These are phyloP conservation scores for Euplagia quadripunctaria DNA, from an alignment of 2,888 invertebrate species.

Conservation along the genomic window DNA sequence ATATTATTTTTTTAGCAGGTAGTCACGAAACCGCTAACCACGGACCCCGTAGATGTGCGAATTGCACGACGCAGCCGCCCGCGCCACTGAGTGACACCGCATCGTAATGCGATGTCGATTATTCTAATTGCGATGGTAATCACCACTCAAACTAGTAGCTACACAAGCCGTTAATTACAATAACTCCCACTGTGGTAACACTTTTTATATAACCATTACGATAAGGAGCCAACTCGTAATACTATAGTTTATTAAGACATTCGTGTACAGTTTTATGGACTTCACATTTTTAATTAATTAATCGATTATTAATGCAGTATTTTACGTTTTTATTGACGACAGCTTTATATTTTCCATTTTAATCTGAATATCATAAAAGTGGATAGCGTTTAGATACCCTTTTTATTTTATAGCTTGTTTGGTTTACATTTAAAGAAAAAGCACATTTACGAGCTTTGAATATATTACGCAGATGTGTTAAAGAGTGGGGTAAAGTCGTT, in stretches of 20 bases:
- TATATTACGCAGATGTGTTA: constrained; percentile 47
- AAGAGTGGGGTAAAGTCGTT: constrained; percentile 42
- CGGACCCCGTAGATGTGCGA: constrained; percentile 54
- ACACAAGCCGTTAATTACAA: constrained; percentile 36
- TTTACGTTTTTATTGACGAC: constrained; percentile 31
- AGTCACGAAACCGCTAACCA: constrained; percentile 68
- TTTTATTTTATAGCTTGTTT: constrained; percentile 35
- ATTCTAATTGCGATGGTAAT: constrained; percentile 44
- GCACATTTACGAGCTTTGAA: constrained; percentile 36
- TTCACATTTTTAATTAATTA: constrained; percentile 39
- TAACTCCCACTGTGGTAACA: constrained; percentile 29
- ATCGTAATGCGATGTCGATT: constrained; percentile 48
- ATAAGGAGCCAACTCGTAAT: constrained; percentile 12
- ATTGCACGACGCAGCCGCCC: constrained; percentile 40
- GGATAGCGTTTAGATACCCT: constrained; percentile 31
- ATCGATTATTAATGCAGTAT: constrained; percentile 23
- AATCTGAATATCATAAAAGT: constrained; percentile 40
- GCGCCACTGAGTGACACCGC: constrained; percentile 16
- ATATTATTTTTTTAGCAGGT: constrained; percentile 74
- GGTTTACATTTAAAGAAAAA: constrained; percentile 34
- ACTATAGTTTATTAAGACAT: constrained; percentile 27
- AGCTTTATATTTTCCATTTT: constrained; percentile 34
- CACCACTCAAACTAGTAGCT: constrained; percentile 28
- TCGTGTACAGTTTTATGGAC: constrained; percentile 16
- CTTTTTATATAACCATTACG: constrained; percentile 30